Evolutionary conservation across 2,113 vertebrate genomes (phyloP).

Genomic region (Colius striatus): DNA sequence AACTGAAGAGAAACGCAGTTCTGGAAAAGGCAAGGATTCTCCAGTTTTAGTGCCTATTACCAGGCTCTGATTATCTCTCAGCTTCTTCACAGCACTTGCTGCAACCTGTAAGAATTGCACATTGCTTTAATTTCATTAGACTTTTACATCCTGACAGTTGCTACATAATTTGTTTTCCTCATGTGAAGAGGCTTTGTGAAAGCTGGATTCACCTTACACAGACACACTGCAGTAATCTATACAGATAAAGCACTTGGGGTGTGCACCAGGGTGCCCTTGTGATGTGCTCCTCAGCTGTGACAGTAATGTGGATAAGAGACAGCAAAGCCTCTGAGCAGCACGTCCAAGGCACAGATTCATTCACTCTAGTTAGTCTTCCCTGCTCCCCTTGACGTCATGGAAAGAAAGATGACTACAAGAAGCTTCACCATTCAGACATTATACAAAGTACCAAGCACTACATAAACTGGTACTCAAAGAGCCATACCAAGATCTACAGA

Average conservation of each 20-base stretch:
- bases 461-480: neutral
- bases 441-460: neutral
- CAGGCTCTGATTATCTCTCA: neutral
- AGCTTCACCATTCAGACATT: neutral
- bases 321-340: slow-evolving; percentile 53
- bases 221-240: slow-evolving; percentile 3
- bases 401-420: neutral
- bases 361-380: slow-evolving; percentile 23
- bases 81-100: neutral
- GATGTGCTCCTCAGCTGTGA: neutral
- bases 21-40: neutral
- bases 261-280: neutral
- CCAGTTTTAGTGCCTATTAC: neutral
- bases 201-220: neutral
- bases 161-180: neutral
- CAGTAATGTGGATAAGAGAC: slow-evolving; percentile 4
- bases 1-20: neutral
- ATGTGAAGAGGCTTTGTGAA: neutral
- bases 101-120: neutral
- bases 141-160: neutral
- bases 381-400: neutral
- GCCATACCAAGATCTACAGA: neutral
- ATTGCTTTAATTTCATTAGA: neutral
- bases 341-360: neutral
- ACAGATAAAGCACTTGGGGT: neutral